phyloP scores from a whole-genome alignment of 30 jellyfish, hydroid and myxozoan genomes.

The Aurelia aurita complex sp. Pacific region DNA sequence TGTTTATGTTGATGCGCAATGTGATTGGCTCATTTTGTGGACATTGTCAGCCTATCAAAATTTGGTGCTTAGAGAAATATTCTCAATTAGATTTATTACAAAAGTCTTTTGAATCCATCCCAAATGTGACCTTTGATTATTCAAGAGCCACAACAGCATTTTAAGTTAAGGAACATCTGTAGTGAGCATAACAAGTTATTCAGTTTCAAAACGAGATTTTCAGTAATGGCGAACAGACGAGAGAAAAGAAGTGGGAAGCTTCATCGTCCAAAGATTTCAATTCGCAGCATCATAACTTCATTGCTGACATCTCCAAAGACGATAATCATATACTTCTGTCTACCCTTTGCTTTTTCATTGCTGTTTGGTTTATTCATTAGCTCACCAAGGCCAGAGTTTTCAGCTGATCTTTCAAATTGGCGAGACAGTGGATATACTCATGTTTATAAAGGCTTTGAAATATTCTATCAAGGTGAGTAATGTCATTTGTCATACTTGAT shows the following conservation, averaged over 20 bases:
- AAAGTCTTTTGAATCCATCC: too few relatives aligned
- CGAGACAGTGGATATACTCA: conserved; percentile 79
- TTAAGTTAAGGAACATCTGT: neutral
- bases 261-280: neutral
- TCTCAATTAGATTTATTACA: too few relatives aligned
- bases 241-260: neutral
- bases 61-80: too few relatives aligned
- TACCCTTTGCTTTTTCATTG: conserved; percentile 35
- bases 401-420: conserved; percentile 71
- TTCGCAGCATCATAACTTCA: too few relatives aligned
- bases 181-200: neutral
- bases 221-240: conserved; percentile 14
- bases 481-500: too few relatives aligned
- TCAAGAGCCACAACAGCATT: too few relatives aligned
- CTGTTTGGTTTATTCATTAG: conserved; percentile 43
- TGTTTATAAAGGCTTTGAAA: conserved; percentile 23
- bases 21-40: too few relatives aligned
- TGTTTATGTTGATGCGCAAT: too few relatives aligned
- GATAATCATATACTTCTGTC: conserved; percentile 1
- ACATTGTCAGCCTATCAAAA: too few relatives aligned
- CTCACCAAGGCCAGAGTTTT: conserved; percentile 63
- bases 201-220: neutral
- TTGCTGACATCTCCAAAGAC: conserved; percentile 7
- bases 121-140: too few relatives aligned
- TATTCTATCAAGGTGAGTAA: conserved; percentile 76